phyloP scores from a whole-genome alignment of 2,888 invertebrate species.

The Lasioglossum zephyrum region DNA sequence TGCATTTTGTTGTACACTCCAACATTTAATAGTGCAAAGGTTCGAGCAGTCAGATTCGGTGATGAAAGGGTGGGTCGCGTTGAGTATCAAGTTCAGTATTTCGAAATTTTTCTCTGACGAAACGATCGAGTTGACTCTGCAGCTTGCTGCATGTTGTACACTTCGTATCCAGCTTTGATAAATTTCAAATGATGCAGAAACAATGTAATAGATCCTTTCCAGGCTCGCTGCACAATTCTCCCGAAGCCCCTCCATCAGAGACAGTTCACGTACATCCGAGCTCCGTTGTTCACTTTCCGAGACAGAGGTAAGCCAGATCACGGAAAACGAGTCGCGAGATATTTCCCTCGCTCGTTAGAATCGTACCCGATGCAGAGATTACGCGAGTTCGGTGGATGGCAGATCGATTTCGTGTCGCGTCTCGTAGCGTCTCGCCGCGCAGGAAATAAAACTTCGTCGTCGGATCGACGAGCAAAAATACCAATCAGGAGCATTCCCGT shows the following conservation, averaged over 20 bases:
- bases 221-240: not conserved
- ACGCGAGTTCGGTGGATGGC: not conserved
- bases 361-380: not conserved
- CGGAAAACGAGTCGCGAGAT: not conserved
- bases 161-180: not conserved
- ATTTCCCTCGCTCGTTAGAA: not conserved
- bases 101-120: not conserved
- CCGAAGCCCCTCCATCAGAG: not conserved
- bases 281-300: not conserved
- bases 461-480: not conserved
- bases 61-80: not conserved
- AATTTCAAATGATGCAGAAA: not conserved
- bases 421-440: not conserved
- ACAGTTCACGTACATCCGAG: not conserved
- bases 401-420: not conserved
- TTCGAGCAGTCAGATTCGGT: not conserved
- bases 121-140: not conserved
- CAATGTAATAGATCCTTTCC: not conserved
- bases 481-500: not conserved
- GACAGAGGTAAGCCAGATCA: not conserved
- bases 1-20: too few relatives aligned
- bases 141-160: not conserved
- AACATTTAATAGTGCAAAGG: not conserved
- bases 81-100: not conserved
- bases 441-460: not conserved